These are phyloP conservation scores for Rhorus exstirpatorius DNA, from an alignment of 2,888 invertebrate species.

Conservation along the genomic window DNA sequence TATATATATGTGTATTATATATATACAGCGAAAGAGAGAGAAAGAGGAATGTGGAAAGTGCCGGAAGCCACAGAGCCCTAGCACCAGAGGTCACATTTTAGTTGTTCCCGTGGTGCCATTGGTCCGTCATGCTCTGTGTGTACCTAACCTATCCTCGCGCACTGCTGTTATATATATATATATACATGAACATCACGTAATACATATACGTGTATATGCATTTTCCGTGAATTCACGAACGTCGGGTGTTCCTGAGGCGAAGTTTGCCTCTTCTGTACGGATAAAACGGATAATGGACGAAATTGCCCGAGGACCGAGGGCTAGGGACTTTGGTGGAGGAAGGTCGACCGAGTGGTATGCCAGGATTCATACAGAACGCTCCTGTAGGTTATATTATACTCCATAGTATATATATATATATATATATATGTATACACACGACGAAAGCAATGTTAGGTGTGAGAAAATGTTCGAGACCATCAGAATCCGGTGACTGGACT, in stretches of 20 bases:
- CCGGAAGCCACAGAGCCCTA: conserved; percentile 67
- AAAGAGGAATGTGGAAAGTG: conserved; percentile 64
- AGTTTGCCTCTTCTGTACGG: conserved; percentile 69
- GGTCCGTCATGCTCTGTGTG: conserved; percentile 21
- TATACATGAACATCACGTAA: neutral
- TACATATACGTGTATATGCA: conserved; percentile 41
- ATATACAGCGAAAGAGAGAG: conserved; percentile 45
- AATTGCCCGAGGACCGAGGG: conserved; percentile 68
- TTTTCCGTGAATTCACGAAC: conserved; percentile 61
- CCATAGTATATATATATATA: conserved; percentile 1
- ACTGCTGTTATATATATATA: conserved; percentile 19
- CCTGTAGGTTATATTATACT: conserved; percentile 30
- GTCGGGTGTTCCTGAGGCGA: conserved; percentile 59
- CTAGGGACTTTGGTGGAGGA: conserved; percentile 44
- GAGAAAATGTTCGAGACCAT: conserved; percentile 57
- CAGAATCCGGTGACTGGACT: conserved; percentile 59
- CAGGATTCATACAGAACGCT: conserved; percentile 57
- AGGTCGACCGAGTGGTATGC: conserved; percentile 41
- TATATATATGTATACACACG: neutral
- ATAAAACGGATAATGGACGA: conserved; percentile 70
- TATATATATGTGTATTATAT: conserved; percentile 9
- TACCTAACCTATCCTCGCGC: conserved; percentile 34
- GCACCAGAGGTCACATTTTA: conserved; percentile 56
- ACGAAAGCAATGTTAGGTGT: conserved; percentile 48
- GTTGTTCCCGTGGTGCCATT: conserved; percentile 57